Evolutionary conservation across 2,113 vertebrate genomes (phyloP), one percentile per base, ranked within the genome.

Genomic region (Sardina pilchardus): DNA sequence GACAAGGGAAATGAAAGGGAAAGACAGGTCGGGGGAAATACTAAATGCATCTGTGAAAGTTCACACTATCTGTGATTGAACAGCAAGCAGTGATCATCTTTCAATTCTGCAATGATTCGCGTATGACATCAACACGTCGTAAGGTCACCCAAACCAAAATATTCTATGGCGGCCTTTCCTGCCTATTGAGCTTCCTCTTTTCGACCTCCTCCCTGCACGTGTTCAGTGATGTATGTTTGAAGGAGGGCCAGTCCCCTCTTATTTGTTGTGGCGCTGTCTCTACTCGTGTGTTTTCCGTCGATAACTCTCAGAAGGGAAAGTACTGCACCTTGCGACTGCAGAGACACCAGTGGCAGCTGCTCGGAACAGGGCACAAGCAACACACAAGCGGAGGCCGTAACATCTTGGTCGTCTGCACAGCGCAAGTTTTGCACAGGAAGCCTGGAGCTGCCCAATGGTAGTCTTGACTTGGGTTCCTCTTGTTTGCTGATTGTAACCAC

Each of bases 361-460:
- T 53, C 34, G 80, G 48, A 45, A 82, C 47, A 82, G 42, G 17
- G 82, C 81, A 84, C 86, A 86, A 59, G 88, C 86, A 86, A 59
- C n/a, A 82, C 88, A 48, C 75, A 83, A 85, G 21, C 88, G 19
- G 21, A 59, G 53, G 53, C 53, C 24, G 50, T 53, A 21, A 59
- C 21, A 59, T 86, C 84, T 90, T 82, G 82, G 85, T 86, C 45
- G 39, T 44, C 87, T 83, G 85, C 83, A 90, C 87, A 89, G 85
- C 71, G 82, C 83, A 59, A 42, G 48, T 34, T 39, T 85, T 87
- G 84, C 87, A 93, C 92, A 93, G 93, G 93, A 94, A 94, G 86
- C 83, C 81, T 1, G 84, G 85, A 10, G 14, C 14, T 78, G 34
- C 10, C 30, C 16, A 4, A 16, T 19, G 30, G 34, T 78, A 81